Evolutionary conservation across 2,888 invertebrate species (phyloP), one percentile per base, ranked within the genome.

Genomic region (Mythimna loreyi): DNA sequence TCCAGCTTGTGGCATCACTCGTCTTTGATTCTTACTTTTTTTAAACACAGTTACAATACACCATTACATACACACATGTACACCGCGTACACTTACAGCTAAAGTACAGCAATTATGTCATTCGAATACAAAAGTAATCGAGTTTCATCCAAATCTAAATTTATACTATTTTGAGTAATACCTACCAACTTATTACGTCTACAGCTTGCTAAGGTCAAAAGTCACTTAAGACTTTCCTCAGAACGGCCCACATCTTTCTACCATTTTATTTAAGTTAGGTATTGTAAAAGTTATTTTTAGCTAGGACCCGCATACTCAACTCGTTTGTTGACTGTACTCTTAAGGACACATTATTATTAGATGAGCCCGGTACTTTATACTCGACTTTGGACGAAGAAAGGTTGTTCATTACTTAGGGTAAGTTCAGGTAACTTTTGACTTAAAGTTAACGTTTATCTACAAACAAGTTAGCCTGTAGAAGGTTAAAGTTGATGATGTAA

Each of bases 331-430:
- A 60, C 36, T 56, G 59, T 68, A 72, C 68, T 13, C 19, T 50
- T 21, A 50, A 67, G 64, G 52, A 52, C 59, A 45, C 33, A 49
- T 78, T 67, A 78, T 66, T 71, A 81, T 68, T 71, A 36, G 25
- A 67, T 55, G 55, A 56, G 47, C 23, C 16, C 30, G 28, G 65
- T 33, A 61, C 61, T 67, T 64, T 47, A n/a, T 45, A 58, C 63
- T 55, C 59, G 33, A 59, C 16, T 59, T 63, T 50, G 45, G 7
- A n/a, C 11, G 36, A 59, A 57, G 68, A 61, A 68, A 59, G 33
- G 43, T 58, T 19, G 25, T 69, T 62, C 36, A 47, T 58, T 53
- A 58, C 73, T 40, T 33, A 52, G 28, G 33, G 19, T 28, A 57
- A 57, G 60, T 50, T 50, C 19, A 50, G 21, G 49, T 60, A 60